Evolutionary conservation across 2,113 vertebrate genomes (phyloP), one percentile per base, ranked within the genome.

Genomic region (Xenopus borealis): DNA sequence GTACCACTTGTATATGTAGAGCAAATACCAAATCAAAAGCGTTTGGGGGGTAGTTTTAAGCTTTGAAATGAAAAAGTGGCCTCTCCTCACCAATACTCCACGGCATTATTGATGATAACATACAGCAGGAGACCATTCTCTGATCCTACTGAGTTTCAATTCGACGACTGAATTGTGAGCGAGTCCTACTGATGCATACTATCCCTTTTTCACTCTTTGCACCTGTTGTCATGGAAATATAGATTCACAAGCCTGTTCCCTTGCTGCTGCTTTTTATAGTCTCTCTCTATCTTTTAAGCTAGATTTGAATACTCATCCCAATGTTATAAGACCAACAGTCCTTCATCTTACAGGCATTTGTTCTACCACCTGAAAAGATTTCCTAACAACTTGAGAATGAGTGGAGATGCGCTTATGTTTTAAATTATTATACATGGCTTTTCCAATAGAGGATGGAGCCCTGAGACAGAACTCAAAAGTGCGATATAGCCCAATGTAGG

Each of bases 221-320:
- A 86, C 81, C 82, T 80, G 88, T 92, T 89, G 89, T 86, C 88
- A 91, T 89, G 88, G 88, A 86, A 91, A 89, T 86, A 52, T 47
- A 75, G 62, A 73, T 76, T 83, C 86, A 86, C 70, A 82, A 78
- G 78, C 79, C 83, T 72, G 52, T 82, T 88, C 86, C 81, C 86
- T 81, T 86, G 71, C 79, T 69, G 27, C 59, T 80, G 10, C 76
- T 81, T 87, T 91, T 88, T 85, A 82, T 88, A 86, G 78, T 80
- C 33, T 79, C 81, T 79, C 81, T 16, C 63, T 79, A 79, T 83
- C 71, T 80, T 84, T 80, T 69, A 83, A 85, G 69, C 82, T 83
- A 74, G 66, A 82, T 87, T 89, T 81, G 62, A 84, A 80, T 57
- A 82, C 71, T 50, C 55, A 79, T 72, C 58, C 53, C 63, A 82